Evolutionary conservation across 2,888 invertebrate species (phyloP), one percentile per base, ranked within the genome.

Genomic region (Abrostola triplasia): DNA sequence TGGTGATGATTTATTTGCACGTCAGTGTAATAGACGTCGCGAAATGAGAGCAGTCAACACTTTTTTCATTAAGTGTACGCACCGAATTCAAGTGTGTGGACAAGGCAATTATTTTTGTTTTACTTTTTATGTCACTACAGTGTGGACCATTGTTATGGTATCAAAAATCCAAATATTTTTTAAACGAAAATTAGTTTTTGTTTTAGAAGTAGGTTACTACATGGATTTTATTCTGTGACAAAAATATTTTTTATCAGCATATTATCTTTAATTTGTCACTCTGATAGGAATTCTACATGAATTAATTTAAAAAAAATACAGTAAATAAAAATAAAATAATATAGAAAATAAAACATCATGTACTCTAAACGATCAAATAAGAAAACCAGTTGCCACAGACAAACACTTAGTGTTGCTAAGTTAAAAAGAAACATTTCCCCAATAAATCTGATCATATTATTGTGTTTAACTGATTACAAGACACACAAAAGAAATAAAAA

Each of bases 1-100:
- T 81, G 92, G 92, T 48, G 84, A 83, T 91, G 93, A 93, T 93
- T 93, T 94, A 94, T 93, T 91, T 87, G 90, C 89, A 88, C 86
- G 86, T 90, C 90, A 83, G 65, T 68, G 62, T 83, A 88, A 91
- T 93, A 93, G 93, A 92, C 91, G 85, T 89, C 67, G 84, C 64
- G 84, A 85, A 90, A 90, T 86, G 88, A 82, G 91, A 90, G 88
- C 91, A 87, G 76, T 70, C 77, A 78, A 78, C 78, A 82, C 82
- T 85, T 84, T 85, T 84, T 81, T 80, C 72, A 67, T 67, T 67
- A 82, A 84, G 59, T 82, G 82, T 83, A 82, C 81, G 55, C 64
- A 75, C 69, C 71, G 69, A 73, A 76, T 82, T 66, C 55, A 47
- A 47, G 13, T 74, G 50, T 54, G 42, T 38, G 35, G 37, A 36